These are phyloP conservation scores for Pseudococcus viburni DNA, from an alignment of 2,888 invertebrate genomes.

Conservation along the genomic window DNA sequence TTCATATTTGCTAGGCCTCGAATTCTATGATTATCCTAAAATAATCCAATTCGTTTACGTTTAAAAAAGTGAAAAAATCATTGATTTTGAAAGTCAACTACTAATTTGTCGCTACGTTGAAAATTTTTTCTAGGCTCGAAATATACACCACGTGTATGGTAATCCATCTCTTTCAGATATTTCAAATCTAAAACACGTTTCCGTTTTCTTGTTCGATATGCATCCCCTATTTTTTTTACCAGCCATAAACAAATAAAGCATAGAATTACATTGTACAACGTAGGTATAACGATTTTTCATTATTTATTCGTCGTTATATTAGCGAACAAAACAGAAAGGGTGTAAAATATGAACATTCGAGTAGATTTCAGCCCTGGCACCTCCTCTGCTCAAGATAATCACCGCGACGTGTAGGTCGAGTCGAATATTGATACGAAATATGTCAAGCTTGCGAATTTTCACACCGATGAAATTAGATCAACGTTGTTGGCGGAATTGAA, in stretches of 20 bases:
- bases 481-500: background rate
- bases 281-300: conserved; percentile 23
- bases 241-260: background rate
- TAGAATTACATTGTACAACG: background rate
- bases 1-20: background rate
- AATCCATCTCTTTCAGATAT: conserved; percentile 22
- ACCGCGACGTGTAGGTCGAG: background rate
- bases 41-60: background rate
- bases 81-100: background rate
- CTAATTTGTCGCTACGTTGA: background rate
- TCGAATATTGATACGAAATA: background rate
- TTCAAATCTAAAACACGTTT: background rate
- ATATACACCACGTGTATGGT: background rate
- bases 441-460: background rate
- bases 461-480: background rate
- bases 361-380: background rate
- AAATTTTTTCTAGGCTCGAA: background rate
- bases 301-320: background rate
- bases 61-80: background rate
- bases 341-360: background rate
- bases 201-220: background rate
- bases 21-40: background rate
- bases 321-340: background rate
- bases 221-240: background rate
- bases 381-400: background rate